Percentiles rank a stretch among this genome's conserved stretches.
Evolutionary conservation across 1,140 invertebrate genomes (phyloP).

Genomic region (Drosophila arizonae): DNA sequence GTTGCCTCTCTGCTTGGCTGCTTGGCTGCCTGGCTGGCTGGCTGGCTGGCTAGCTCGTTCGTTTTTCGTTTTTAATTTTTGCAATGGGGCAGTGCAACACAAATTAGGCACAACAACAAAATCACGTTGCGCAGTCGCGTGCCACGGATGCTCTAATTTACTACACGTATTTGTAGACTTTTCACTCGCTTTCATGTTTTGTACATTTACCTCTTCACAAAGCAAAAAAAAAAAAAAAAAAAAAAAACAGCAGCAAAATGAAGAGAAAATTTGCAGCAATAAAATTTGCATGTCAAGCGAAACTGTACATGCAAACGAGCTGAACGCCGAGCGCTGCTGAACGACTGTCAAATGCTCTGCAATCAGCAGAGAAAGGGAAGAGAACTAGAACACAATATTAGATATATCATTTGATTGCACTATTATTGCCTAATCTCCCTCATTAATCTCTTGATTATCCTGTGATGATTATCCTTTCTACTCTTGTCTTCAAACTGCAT

Average conservation of each 20-base stretch:
- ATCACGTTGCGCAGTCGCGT: conserved; percentile 25
- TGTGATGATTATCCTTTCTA: too few species aligned
- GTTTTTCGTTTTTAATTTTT: conserved; percentile 6
- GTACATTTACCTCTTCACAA: conserved; percentile 13
- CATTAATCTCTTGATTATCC: too few species aligned
- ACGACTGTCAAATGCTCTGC: conserved; percentile 15
- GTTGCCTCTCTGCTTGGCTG: not conserved
- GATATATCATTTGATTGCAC: too few species aligned
- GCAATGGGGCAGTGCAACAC: not conserved
- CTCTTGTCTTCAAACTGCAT: too few species aligned
- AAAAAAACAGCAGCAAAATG: not conserved
- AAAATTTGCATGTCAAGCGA: conserved; percentile 38
- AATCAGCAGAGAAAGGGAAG: too few species aligned
- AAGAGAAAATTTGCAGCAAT: conserved; percentile 1
- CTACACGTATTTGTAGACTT: conserved; percentile 10
- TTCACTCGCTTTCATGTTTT: conserved; percentile 18
- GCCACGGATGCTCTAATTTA: conserved; percentile 33
- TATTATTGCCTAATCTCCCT: too few species aligned
- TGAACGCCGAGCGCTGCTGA: not conserved
- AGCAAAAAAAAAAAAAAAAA: not conserved
- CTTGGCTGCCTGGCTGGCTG: conserved; percentile 6
- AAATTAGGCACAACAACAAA: conserved; percentile 20
- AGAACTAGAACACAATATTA: too few species aligned
- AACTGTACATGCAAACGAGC: conserved; percentile 8
- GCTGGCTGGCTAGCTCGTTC: too few species aligned